Evolutionary conservation across 2,113 vertebrate genomes (phyloP), one percentile per base, ranked within the genome.

Genomic region (Ahaetulla prasina): DNA sequence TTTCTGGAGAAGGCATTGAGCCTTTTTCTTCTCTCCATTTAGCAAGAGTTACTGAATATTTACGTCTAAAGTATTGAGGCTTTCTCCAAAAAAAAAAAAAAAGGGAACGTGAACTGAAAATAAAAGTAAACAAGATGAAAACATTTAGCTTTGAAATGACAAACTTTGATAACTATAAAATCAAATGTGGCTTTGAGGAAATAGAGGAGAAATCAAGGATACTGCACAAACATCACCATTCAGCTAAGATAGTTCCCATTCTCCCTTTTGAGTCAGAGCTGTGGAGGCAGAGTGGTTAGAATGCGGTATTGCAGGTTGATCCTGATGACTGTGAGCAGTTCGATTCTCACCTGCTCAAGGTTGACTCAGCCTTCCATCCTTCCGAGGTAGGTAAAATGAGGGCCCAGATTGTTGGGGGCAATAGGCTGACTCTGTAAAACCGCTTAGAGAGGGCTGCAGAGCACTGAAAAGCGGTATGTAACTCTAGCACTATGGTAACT

Each of bases 31-130:
- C 23, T 84, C 85, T 95, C 88, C 94, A 23, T 0, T n/a, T 55
- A 23, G 55, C 85, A 23, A 86, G 91, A 50, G 57, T 94, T 94
- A 94, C 93, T 94, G 95, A 96, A 96, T 94, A 89, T 94, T 96
- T 96, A 95, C 92, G 3, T 25, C 60, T 87, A 94, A 80, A 93
- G n/a, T 52, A 95, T 43, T 91, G 93, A 94, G 94, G 60, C 95
- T 93, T 89, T 27, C 86, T 60, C 30, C 30, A 68, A 35, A 57
- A 57, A 54, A 53, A 53, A 25, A 53, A 45, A 45, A 45, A 55
- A 93, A 92, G 94, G 47, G 92, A 91, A 25, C 94, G 95, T 93
- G 95, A 89, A 94, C 35, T 91, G 89, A 92, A 92, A 8, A 92
- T 55, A 95, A 8, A 96, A 90, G 18, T 30, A 93, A 85, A 92